Evolutionary conservation across 2,797 vertebrate genomes (phyloP).

Genomic region (Morus bassanus): DNA sequence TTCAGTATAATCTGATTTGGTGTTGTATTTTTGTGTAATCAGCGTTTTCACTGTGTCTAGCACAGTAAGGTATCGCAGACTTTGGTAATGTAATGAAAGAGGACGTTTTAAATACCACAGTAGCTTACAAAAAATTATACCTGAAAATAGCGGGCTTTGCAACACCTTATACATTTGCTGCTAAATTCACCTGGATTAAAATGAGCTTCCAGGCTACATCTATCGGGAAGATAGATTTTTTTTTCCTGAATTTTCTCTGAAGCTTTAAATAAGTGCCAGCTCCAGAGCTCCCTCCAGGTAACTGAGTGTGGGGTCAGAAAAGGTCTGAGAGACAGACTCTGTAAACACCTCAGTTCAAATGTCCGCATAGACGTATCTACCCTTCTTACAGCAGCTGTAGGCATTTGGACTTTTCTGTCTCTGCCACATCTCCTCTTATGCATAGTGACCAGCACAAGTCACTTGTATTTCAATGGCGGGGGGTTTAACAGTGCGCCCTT

Average conservation of each 20-base stretch:
- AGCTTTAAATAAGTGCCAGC: neutral
- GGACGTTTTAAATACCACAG: neutral
- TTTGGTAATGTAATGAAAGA: neutral
- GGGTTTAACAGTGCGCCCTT: neutral
- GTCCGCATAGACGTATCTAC: neutral
- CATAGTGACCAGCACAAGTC: neutral
- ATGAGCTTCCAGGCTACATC: neutral
- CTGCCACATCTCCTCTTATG: neutral
- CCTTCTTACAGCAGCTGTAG: neutral
- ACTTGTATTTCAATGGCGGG: neutral
- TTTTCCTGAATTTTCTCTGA: neutral
- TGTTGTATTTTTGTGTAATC: neutral
- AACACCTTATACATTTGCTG: neutral
- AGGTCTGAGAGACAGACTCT: neutral
- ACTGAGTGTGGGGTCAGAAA: neutral
- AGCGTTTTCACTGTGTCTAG: neutral
- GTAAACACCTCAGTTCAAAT: neutral
- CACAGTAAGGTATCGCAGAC: neutral
- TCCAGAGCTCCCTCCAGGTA: neutral
- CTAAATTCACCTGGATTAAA: neutral
- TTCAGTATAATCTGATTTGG: neutral
- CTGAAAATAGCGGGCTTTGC: neutral
- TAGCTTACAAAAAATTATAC: neutral
- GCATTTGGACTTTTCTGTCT: neutral
- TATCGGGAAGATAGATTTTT: neutral